These are phyloP conservation scores for Alviniconcha strummeri DNA, from an alignment of 2,888 invertebrate genomes.

Conservation along the genomic window DNA sequence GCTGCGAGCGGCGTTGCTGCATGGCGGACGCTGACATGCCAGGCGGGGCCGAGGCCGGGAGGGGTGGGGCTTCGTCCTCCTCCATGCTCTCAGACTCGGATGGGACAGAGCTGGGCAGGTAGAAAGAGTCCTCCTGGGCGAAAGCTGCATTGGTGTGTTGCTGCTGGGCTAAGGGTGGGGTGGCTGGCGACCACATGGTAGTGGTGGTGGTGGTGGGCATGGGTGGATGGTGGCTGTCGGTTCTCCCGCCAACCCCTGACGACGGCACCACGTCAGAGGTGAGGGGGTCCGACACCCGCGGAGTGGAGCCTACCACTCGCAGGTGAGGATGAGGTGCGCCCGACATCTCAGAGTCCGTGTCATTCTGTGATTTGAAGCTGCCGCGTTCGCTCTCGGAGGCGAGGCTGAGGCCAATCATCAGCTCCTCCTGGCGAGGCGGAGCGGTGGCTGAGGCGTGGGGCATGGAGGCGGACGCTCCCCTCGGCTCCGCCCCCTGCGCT, in stretches of 20 bases:
- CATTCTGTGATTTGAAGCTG: constrained; percentile 61
- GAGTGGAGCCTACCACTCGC: constrained; percentile 24
- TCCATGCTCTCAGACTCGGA: constrained; percentile 41
- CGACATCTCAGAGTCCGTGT: constrained; percentile 60
- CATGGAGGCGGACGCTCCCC: constrained; percentile 38
- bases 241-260: constrained; percentile 35
- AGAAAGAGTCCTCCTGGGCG: constrained; percentile 44
- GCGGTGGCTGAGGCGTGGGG: constrained; percentile 10
- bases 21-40: constrained; percentile 5
- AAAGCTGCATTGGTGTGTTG: constrained; percentile 33
- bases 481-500: constrained; percentile 45
- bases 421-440: constrained; percentile 48
- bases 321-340: constrained; percentile 41
- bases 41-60: constrained; percentile 34
- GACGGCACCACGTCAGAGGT: constrained; percentile 19
- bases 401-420: constrained; percentile 58
- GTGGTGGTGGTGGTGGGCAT: constrained; percentile 38
- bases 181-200: neutral
- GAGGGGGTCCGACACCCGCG: constrained; percentile 35
- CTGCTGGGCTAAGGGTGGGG: constrained; percentile 9
- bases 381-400: constrained; percentile 62
- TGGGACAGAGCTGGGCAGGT: constrained; percentile 45
- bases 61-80: constrained; percentile 40
- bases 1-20: constrained; percentile 22
- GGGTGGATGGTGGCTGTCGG: constrained; percentile 37